These are phyloP conservation scores for Cheilosia variabilis DNA, from an alignment of 2,888 invertebrate species.

Conservation along the genomic window DNA sequence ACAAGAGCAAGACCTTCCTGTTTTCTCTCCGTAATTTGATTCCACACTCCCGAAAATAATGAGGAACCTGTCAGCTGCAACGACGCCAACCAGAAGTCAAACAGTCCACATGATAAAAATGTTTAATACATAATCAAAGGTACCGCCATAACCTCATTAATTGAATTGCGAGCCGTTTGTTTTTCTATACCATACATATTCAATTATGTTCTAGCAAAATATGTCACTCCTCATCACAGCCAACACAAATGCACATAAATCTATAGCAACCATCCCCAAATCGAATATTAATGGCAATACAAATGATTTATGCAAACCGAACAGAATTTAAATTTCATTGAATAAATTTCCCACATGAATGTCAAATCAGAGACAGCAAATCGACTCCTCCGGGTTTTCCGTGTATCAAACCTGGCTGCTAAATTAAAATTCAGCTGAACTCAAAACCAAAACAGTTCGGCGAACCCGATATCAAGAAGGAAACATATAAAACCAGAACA, in stretches of 20 bases:
- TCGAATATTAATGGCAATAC: constrained; percentile 60
- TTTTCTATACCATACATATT: constrained; percentile 1
- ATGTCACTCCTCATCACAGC: constrained; percentile 34
- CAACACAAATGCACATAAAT: constrained; percentile 64
- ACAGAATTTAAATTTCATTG: constrained; percentile 43
- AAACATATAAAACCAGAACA: neutral
- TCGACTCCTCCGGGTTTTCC: neutral
- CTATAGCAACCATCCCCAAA: constrained; percentile 28
- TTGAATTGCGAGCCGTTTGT: neutral
- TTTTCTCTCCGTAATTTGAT: no score
- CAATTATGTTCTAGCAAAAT: constrained; percentile 9
- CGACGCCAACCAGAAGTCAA: no score
- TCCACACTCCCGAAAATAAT: no score
- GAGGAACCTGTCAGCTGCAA: no score
- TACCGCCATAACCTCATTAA: neutral
- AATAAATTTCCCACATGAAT: constrained; percentile 50
- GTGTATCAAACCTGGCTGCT: neutral
- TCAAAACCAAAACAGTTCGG: neutral
- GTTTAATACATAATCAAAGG: neutral
- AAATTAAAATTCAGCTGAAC: neutral
- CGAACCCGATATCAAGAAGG: neutral
- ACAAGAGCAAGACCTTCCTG: no score
- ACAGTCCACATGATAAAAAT: no score
- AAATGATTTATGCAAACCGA: constrained; percentile 64
- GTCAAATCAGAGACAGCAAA: constrained; percentile 22